Conservation (phyloP, 2,888 invertebrate genomes). For the Baccha elongata region DNA sequence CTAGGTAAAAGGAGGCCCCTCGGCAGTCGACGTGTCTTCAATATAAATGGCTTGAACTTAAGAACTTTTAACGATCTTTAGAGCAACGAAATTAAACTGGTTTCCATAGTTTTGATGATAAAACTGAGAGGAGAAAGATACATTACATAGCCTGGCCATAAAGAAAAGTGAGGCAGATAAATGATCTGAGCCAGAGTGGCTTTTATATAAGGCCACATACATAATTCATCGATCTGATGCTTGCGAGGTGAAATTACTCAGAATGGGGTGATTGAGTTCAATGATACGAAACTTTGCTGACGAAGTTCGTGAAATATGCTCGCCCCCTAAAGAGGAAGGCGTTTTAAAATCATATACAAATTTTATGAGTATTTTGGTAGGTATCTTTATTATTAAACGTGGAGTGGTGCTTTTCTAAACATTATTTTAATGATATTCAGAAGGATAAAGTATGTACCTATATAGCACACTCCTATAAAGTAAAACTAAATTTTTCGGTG, state of each 20-base stretch:
- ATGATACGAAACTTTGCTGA: slow-evolving; percentile 60
- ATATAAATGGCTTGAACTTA: slow-evolving; percentile 73
- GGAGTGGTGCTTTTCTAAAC: slow-evolving; percentile 21
- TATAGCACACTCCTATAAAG: too few relatives aligned
- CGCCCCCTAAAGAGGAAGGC: slow-evolving; percentile 40
- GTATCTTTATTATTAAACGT: not conserved
- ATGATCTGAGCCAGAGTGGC: slow-evolving; percentile 56
- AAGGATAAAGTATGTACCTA: too few relatives aligned
- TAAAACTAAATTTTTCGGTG: too few relatives aligned
- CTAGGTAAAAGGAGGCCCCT: slow-evolving; percentile 67
- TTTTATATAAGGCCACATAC: slow-evolving; percentile 56
- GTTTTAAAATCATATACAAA: not conserved
- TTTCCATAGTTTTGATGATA: slow-evolving; percentile 70
- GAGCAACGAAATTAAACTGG: slow-evolving; percentile 72
- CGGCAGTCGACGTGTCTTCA: slow-evolving; percentile 73
- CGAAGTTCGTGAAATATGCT: slow-evolving; percentile 59
- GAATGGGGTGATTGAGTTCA: slow-evolving; percentile 71
- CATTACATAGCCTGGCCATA: slow-evolving; percentile 65
- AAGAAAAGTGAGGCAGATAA: slow-evolving; percentile 69
- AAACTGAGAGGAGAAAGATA: slow-evolving; percentile 69
- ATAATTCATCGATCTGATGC: slow-evolving; percentile 73
- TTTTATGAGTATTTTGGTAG: not conserved
- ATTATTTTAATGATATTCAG: slow-evolving; percentile 25
- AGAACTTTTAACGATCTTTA: slow-evolving; percentile 73
- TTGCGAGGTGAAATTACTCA: slow-evolving; percentile 66